A percentile compares a stretch with the other conserved stretches of the same genome.
Evolutionary conservation across 2,113 vertebrate genomes (phyloP).

Genomic region (Canis aureus): DNA sequence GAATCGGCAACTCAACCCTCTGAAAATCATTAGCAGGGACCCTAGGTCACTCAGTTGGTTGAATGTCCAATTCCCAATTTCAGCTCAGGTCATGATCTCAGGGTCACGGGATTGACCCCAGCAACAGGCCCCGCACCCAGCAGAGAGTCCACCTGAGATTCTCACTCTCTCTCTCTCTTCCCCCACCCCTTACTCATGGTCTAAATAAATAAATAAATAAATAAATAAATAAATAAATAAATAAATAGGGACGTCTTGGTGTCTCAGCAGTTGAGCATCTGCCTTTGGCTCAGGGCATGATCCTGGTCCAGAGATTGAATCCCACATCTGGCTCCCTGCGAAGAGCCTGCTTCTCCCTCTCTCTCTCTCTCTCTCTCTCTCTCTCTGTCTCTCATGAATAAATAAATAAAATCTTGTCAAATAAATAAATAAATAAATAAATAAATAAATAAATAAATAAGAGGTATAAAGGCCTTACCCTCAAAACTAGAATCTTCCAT

Average conservation of each 20-base stretch:
- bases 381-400: rapidly evolving
- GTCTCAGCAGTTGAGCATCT: no score
- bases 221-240: background rate
- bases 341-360: background rate
- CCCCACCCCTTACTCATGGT: rapidly evolving
- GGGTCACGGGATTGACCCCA: background rate
- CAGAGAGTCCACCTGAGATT: background rate
- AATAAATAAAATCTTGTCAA: background rate
- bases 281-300: no score
- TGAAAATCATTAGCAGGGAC: background rate
- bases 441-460: background rate
- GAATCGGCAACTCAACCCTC: background rate
- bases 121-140: background rate
- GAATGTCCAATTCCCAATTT: background rate
- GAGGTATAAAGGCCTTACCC: background rate
- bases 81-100: background rate
- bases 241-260: background rate
- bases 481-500: background rate
- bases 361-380: background rate
- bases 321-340: no score
- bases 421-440: background rate
- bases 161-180: background rate
- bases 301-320: no score
- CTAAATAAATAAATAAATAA: background rate
- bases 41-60: background rate